Conservation (phyloP, 2,113 vertebrate genomes). For the Rhagologus leucostigma region DNA sequence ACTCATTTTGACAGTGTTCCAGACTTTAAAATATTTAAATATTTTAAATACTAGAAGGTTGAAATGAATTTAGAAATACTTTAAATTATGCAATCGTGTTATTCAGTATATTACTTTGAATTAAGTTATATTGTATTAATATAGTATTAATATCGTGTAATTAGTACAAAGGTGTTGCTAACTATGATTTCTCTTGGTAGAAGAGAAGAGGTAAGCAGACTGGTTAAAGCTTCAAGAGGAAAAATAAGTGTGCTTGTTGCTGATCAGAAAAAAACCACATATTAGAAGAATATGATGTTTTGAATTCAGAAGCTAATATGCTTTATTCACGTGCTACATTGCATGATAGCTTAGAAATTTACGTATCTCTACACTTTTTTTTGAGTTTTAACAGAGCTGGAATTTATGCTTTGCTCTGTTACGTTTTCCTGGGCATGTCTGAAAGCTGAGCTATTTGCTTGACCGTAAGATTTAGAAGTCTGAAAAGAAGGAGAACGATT, state of each 20-base stretch:
- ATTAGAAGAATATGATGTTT: background rate
- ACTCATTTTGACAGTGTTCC: background rate
- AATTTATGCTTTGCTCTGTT: background rate
- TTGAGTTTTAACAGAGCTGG: background rate
- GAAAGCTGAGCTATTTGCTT: background rate
- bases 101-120: background rate
- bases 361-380: accelerated
- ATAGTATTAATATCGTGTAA: background rate
- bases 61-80: background rate
- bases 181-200: background rate
- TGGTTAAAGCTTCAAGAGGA: background rate
- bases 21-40: background rate
- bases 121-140: background rate
- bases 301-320: background rate
- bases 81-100: background rate
- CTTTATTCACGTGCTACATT: background rate
- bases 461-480: background rate
- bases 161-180: background rate
- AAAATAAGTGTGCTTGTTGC: background rate
- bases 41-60: background rate
- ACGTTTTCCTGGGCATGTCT: background rate
- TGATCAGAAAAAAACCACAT: background rate
- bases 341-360: background rate
- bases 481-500: background rate
- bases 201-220: background rate